Percentiles rank a stretch among this genome's conserved stretches.
These are phyloP conservation scores for Drosophila fuyamai DNA, from an alignment of 1,140 invertebrate species.

Conservation along the genomic window DNA sequence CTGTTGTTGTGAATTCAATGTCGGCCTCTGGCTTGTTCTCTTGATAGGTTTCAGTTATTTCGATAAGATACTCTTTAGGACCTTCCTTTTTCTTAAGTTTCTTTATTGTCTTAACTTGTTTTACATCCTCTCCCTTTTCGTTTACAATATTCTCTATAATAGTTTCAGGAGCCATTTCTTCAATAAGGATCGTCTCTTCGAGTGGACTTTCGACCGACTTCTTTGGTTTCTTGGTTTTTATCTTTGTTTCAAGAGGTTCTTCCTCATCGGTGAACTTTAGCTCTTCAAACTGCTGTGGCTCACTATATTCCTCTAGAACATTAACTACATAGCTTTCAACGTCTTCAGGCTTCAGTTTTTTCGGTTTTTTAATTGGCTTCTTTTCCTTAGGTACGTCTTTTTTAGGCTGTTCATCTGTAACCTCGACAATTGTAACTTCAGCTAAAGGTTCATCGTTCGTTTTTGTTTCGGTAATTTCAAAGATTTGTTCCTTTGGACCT, in stretches of 20 bases:
- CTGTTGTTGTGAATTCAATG: conserved; percentile 69
- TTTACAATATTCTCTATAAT: conserved; percentile 73
- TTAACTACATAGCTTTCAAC: conserved; percentile 65
- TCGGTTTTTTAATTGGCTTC: conserved; percentile 48
- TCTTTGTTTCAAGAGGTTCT: conserved; percentile 63
- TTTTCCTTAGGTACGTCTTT: conserved; percentile 5
- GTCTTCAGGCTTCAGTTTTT: conserved; percentile 51
- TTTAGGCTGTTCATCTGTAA: conserved; percentile 5
- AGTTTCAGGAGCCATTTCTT: conserved; percentile 81
- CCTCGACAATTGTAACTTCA: conserved; percentile 20
- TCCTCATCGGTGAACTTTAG: conserved; percentile 54
- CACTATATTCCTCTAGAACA: conserved; percentile 45
- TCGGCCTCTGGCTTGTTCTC: conserved; percentile 79
- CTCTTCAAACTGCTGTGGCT: conserved; percentile 30
- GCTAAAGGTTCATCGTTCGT: conserved; percentile 25
- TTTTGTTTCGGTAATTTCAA: conserved; percentile 57
- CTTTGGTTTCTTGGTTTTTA: conserved; percentile 68
- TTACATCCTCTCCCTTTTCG: conserved; percentile 81
- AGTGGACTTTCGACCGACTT: conserved; percentile 62
- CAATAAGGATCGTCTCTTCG: conserved; percentile 65
- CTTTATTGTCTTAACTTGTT: conserved; percentile 79
- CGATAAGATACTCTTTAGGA: conserved; percentile 72
- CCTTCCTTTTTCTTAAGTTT: conserved; percentile 77
- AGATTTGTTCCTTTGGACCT: conserved; percentile 51
- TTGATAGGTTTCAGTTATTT: conserved; percentile 76